Evolutionary conservation across 64 coral and sea anemone species (phyloP).

Genomic region (Pachyseris speciosa): DNA sequence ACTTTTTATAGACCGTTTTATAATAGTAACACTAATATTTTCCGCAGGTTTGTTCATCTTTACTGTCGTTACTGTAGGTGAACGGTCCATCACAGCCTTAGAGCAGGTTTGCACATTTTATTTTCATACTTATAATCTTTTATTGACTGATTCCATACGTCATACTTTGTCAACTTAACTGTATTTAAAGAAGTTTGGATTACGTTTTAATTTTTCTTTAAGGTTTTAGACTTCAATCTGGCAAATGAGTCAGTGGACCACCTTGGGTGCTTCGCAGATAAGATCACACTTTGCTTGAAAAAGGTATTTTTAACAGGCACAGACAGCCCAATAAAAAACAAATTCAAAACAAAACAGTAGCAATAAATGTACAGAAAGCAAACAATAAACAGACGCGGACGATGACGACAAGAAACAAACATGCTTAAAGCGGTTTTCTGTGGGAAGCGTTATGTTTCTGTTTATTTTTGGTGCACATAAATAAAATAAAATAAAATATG

Average conservation of each 20-base stretch:
- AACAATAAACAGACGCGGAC: too few relatives aligned
- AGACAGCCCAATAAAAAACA: too few relatives aligned
- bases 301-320: conserved; percentile 16
- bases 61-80: conserved; percentile 32
- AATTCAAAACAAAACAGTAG: too few relatives aligned
- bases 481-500: too few relatives aligned
- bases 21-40: background rate
- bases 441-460: too few relatives aligned
- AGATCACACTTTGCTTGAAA: conserved; percentile 44
- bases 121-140: background rate
- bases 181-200: background rate
- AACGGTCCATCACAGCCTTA: conserved; percentile 33
- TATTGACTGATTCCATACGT: too few relatives aligned
- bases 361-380: background rate
- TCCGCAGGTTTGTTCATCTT: conserved; percentile 56
- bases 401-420: too few relatives aligned
- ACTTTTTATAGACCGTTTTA: too few relatives aligned
- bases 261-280: conserved; percentile 33
- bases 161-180: background rate
- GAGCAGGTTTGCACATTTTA: background rate
- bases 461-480: too few relatives aligned
- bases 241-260: conserved; percentile 42
- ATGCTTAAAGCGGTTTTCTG: too few relatives aligned
- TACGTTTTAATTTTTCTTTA: background rate
- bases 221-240: conserved; percentile 34